Conservation (phyloP, 1,140 invertebrate species). For the Drosophila busckii region DNA sequence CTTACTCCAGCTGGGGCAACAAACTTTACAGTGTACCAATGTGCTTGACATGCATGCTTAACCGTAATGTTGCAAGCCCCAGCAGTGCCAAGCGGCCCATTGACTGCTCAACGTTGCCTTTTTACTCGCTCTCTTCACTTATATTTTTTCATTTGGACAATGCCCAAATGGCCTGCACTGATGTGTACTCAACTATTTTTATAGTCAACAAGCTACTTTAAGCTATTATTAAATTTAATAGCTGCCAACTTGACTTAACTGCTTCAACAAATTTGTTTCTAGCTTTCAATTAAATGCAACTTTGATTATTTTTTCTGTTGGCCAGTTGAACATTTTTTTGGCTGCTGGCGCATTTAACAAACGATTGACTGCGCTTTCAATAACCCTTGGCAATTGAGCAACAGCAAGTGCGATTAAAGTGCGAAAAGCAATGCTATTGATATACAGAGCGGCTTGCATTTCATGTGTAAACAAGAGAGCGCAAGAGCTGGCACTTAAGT, state of each 20-base stretch:
- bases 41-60: slow-evolving; percentile 73
- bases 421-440: slow-evolving; percentile 18
- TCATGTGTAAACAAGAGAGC: slow-evolving; percentile 41
- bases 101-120: no score
- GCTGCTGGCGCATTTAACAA: slow-evolving; percentile 52
- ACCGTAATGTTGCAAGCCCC: slow-evolving; percentile 49
- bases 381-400: slow-evolving; percentile 23
- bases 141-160: no score
- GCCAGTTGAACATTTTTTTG: slow-evolving; percentile 25
- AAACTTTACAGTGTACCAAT: slow-evolving; percentile 64
- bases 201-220: no score
- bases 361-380: slow-evolving; percentile 53
- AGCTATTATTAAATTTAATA: no score
- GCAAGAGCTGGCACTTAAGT: slow-evolving; percentile 30
- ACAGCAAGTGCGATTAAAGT: slow-evolving; percentile 6
- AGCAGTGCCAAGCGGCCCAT: slow-evolving; percentile 55
- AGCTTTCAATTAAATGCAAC: no score
- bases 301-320: no score
- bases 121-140: no score
- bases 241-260: no score
- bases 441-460: slow-evolving; percentile 34
- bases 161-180: no score
- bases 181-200: no score
- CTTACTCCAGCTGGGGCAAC: slow-evolving; percentile 58
- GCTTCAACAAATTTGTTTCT: no score